phyloP scores from a whole-genome alignment of 1,140 invertebrate genomes.

The Atta cephalotes region DNA sequence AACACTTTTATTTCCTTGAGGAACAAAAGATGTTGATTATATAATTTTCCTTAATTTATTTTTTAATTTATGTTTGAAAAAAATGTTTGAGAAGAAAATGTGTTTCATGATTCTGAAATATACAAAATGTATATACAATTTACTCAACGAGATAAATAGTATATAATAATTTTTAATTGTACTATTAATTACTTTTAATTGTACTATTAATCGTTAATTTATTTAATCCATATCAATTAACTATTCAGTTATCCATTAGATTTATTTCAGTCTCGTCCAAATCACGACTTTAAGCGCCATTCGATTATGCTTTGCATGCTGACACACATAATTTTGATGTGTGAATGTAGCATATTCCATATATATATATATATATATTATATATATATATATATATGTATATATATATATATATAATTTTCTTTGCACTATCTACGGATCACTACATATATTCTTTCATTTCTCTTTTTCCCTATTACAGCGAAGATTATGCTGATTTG shows the following conservation, averaged over 20 bases:
- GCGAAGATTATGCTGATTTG: constrained; percentile 50
- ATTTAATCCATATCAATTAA: constrained; percentile 24
- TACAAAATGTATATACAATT: constrained; percentile 6
- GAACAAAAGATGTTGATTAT: background rate
- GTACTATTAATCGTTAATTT: constrained; percentile 4
- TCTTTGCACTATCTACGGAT: constrained; percentile 38
- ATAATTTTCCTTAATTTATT: background rate
- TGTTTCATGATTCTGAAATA: constrained; percentile 6
- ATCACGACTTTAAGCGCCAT: constrained; percentile 23
- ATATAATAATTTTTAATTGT: constrained; percentile 19
- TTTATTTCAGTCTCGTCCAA: constrained; percentile 45
- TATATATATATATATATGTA: too few relatives aligned
- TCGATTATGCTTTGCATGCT: constrained; percentile 36
- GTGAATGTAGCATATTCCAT: background rate
- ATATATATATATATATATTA: too few relatives aligned
- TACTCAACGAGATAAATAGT: constrained; percentile 18
- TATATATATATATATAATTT: too few relatives aligned
- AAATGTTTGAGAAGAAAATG: background rate
- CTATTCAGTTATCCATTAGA: background rate
- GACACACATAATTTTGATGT: constrained; percentile 26
- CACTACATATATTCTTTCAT: constrained; percentile 51
- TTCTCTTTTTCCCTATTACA: constrained; percentile 33
- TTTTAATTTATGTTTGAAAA: background rate
- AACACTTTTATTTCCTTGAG: background rate
- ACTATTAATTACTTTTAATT: constrained; percentile 10